phyloP scores from a whole-genome alignment of 2,797 vertebrate species.

The Cynopterus sphinx region DNA sequence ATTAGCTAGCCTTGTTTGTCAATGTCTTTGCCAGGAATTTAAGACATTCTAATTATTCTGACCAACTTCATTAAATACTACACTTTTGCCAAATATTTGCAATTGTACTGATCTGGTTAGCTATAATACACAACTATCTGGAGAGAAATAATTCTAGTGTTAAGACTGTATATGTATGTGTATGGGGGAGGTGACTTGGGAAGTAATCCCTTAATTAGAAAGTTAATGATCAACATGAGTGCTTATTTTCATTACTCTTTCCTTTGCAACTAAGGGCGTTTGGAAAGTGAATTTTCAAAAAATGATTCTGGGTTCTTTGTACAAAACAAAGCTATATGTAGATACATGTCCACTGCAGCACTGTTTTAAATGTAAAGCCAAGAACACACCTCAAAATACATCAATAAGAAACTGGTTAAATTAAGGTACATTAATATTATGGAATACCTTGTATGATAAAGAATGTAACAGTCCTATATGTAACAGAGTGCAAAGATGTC shows the following conservation, averaged over 20 bases:
- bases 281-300: slow-evolving; percentile 27
- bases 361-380: slow-evolving; percentile 33
- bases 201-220: neutral
- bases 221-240: neutral
- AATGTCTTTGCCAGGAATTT: neutral
- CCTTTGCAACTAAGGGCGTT: neutral
- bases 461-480: neutral
- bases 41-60: slow-evolving; percentile 4
- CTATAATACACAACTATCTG: neutral
- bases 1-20: neutral
- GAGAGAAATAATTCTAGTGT: neutral
- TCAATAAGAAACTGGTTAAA: slow-evolving; percentile 1
- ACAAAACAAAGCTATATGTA: neutral
- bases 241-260: neutral
- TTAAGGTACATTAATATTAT: neutral
- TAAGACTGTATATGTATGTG: neutral
- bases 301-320: neutral
- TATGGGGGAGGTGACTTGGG: neutral
- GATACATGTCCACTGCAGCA: neutral
- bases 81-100: neutral
- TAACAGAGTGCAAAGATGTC: neutral
- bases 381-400: neutral
- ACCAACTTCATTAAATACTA: neutral
- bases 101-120: neutral
- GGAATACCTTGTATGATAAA: neutral